These are phyloP conservation scores for Decapterus maruadsi DNA, from an alignment of 2,797 vertebrate genomes.

Conservation along the genomic window DNA sequence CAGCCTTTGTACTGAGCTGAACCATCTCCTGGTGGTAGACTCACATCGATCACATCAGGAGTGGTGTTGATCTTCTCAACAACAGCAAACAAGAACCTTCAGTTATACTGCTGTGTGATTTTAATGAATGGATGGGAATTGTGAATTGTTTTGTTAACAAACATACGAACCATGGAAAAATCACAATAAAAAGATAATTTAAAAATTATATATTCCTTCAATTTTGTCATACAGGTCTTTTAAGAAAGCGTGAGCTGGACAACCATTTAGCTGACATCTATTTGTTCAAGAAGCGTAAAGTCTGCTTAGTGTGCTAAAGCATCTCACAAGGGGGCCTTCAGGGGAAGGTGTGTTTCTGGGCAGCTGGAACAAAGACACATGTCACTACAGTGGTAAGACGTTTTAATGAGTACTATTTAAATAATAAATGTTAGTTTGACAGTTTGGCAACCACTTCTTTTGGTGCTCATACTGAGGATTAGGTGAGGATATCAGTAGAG, in stretches of 20 bases:
- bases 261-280: not conserved
- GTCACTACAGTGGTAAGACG: not conserved
- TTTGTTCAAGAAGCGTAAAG: constrained; percentile 39
- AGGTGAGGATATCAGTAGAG: not conserved
- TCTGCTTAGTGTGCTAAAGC: constrained; percentile 16
- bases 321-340: not conserved
- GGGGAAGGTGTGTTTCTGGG: constrained; percentile 24
- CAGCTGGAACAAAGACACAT: not conserved
- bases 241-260: not conserved
- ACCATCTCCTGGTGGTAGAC: not conserved
- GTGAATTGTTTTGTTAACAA: too few relatives aligned
- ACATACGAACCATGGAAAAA: too few relatives aligned
- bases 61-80: not conserved
- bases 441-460: not conserved
- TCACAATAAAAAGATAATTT: too few relatives aligned
- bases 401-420: constrained; percentile 23
- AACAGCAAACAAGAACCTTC: too few relatives aligned
- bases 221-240: too few relatives aligned
- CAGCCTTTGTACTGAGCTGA: not conserved
- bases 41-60: not conserved
- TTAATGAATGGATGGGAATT: too few relatives aligned
- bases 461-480: not conserved
- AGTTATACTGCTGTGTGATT: too few relatives aligned
- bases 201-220: too few relatives aligned
- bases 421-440: not conserved